Evolutionary conservation across 2,888 invertebrate genomes (phyloP), one percentile per base, ranked within the genome.

Genomic region (Pseudococcus longispinus): DNA sequence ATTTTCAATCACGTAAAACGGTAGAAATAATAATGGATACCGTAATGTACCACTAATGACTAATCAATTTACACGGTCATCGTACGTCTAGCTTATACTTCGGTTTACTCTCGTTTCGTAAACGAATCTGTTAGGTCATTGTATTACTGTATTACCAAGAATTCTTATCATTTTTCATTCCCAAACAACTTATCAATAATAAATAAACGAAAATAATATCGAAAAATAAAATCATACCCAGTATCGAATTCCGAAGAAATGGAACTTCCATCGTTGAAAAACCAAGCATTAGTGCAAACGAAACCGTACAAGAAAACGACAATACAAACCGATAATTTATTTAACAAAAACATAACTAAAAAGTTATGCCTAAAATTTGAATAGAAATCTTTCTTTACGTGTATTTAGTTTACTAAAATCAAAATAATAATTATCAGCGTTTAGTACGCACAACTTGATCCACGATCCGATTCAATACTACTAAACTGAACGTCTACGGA

Each of bases 211-310:
- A 60, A 18, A 44, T 44, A 82, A 83, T 26, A 15, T 74, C 23
- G 0, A 15, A 23, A 23, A 44, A 23, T 18, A 37, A 37, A 6
- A 60, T 60, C 70, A 29, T 84, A 84, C 87, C 83, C 60, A 29
- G 42, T 80, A 55, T 84, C 55, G 2, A 87, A 44, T 20, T 32
- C 44, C 32, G 87, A 82, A 23, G 65, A 32, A 42, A 84, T 13
- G n/a, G 84, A 82, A n/a, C 51, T 42, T 9, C 20, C 83, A 23
- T 74, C 87, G 65, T 83, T 87, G 42, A 87, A 87, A 55, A 87
- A 87, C 87, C 87, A 87, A 29, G 84, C 87, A 29, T 74, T 42
- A 1, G 60, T n/a, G 32, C 3, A 51, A 20, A 60, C 26, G 20
- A 42, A 20, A 83, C 74, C 83, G 32, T 44, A 74, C 4, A 65